phyloP scores from a whole-genome alignment of 2,888 invertebrate genomes.

The Theretra japonica region DNA sequence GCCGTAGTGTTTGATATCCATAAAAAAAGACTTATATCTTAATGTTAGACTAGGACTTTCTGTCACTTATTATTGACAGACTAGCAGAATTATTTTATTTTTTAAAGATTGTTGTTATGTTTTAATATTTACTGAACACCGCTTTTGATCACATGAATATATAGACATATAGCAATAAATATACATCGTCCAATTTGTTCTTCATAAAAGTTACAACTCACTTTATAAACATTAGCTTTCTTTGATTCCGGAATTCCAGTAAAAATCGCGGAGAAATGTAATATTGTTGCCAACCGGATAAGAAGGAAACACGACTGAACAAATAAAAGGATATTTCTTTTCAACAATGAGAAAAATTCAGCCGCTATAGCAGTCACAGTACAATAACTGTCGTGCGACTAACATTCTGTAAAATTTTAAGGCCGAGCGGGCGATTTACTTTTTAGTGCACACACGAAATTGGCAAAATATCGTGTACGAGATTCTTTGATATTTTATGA shows the following conservation, averaged over 20 bases:
- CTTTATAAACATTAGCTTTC: slow-evolving; percentile 1
- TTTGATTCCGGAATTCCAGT: background rate
- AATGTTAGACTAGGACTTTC: too few relatives aligned
- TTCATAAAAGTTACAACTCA: too few relatives aligned
- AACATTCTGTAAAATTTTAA: slow-evolving; percentile 25
- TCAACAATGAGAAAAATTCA: slow-evolving; percentile 30
- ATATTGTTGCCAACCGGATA: background rate
- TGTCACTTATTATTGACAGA: too few relatives aligned
- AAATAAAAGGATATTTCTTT: slow-evolving; percentile 33
- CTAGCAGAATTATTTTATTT: too few relatives aligned
- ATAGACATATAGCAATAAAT: background rate
- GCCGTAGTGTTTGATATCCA: too few relatives aligned
- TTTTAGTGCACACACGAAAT: background rate
- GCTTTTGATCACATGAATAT: too few relatives aligned
- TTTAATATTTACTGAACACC: too few relatives aligned
- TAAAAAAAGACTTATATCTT: too few relatives aligned
- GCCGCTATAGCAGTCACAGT: slow-evolving; percentile 27
- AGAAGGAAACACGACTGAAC: slow-evolving; percentile 31
- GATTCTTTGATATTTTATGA: too few relatives aligned
- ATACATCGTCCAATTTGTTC: too few relatives aligned
- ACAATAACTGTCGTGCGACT: slow-evolving; percentile 11
- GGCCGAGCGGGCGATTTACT: background rate
- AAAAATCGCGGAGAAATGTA: background rate
- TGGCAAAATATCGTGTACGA: too few relatives aligned
- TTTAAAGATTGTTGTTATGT: too few relatives aligned